Conservation (phyloP, 2,888 invertebrate species). For the Ormyrus nitidulus region DNA sequence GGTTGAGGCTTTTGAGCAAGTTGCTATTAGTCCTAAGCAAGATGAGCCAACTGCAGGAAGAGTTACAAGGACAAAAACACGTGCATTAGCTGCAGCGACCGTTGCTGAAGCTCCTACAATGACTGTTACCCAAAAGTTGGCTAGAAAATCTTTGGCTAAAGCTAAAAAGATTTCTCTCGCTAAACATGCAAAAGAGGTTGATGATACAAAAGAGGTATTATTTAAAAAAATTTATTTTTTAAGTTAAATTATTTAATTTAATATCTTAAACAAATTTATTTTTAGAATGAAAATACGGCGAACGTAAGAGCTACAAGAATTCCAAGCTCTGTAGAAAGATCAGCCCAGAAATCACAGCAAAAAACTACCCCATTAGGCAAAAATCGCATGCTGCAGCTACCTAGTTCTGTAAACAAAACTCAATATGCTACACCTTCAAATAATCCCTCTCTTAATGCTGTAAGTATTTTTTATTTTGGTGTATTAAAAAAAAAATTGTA, state of each 20-base stretch:
- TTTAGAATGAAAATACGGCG: constrained; percentile 65
- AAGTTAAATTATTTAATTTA: constrained; percentile 17
- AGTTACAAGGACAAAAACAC: constrained; percentile 78
- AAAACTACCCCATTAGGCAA: constrained; percentile 69
- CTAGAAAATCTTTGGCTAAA: constrained; percentile 69
- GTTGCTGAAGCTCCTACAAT: constrained; percentile 30
- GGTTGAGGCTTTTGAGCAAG: constrained; percentile 80
- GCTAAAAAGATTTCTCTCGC: constrained; percentile 69
- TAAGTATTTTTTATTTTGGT: constrained; percentile 52
- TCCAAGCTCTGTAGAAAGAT: constrained; percentile 59
- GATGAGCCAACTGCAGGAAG: constrained; percentile 70
- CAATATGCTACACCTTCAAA: constrained; percentile 65
- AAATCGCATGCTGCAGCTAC: constrained; percentile 62
- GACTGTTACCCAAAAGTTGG: constrained; percentile 65
- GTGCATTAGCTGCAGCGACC: constrained; percentile 76
- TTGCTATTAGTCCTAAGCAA: constrained; percentile 70
- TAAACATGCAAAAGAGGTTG: constrained; percentile 64
- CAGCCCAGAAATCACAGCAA: constrained; percentile 58
- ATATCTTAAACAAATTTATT: constrained; percentile 5
- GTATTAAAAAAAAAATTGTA: not conserved
- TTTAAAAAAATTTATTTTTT: constrained; percentile 23
- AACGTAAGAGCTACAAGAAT: constrained; percentile 36
- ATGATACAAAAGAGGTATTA: constrained; percentile 69
- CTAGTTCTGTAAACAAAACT: constrained; percentile 66
- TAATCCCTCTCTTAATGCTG: constrained; percentile 57